A percentile compares a stretch with the other conserved stretches of the same genome.
phyloP scores from a whole-genome alignment of 2,113 vertebrate species.

The Carassius auratus region DNA sequence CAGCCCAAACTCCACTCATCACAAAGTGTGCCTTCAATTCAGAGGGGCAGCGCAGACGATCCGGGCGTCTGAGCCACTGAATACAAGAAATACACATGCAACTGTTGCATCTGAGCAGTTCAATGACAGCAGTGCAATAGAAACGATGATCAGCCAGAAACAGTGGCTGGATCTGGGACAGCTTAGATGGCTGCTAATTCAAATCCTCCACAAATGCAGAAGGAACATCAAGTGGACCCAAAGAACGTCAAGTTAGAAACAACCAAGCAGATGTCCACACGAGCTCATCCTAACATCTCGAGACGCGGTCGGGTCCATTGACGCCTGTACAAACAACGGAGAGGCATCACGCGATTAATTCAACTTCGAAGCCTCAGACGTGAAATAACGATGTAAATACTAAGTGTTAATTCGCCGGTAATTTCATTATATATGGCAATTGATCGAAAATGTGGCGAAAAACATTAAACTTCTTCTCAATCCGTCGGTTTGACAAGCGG shows the following conservation, averaged over 20 bases:
- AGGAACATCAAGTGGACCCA: neutral
- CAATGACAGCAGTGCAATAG: neutral
- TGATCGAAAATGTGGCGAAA: neutral
- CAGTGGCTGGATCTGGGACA: neutral
- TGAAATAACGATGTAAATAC: neutral
- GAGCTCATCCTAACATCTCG: neutral
- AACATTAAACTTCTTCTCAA: neutral
- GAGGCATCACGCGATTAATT: slow-evolving; percentile 1
- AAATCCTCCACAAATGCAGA: slow-evolving; percentile 13
- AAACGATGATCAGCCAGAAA: neutral
- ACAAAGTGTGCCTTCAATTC: neutral
- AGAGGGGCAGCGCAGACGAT: neutral
- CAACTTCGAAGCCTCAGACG: neutral
- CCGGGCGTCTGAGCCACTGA: neutral
- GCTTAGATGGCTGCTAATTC: slow-evolving; percentile 11
- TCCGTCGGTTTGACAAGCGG: slow-evolving; percentile 13
- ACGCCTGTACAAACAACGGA: neutral
- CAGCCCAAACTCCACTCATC: slow-evolving; percentile 49
- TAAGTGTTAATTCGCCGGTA: too few species aligned
- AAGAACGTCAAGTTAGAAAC: neutral
- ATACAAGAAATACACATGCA: neutral
- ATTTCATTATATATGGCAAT: neutral
- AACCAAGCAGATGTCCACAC: neutral
- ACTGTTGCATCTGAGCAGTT: slow-evolving; percentile 2
- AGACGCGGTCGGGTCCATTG: neutral